These are phyloP conservation scores for Ditula angustiorana DNA, from an alignment of 2,888 invertebrate species.

Conservation along the genomic window DNA sequence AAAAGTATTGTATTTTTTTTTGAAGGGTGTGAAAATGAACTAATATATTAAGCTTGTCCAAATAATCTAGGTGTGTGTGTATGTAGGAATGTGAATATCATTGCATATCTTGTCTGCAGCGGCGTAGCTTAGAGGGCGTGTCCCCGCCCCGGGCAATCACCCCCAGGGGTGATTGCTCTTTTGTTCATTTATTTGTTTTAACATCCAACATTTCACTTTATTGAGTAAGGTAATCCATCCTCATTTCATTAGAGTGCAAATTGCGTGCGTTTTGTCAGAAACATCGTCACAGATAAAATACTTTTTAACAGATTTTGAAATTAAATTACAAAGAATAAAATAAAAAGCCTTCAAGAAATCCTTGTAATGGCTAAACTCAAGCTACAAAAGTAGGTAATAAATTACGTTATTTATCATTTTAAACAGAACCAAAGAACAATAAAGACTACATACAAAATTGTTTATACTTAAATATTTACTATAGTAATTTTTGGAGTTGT, in stretches of 20 bases:
- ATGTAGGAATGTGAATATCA: constrained; percentile 46
- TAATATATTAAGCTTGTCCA: constrained; percentile 46
- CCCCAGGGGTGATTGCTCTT: not conserved
- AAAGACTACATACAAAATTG: too few species aligned
- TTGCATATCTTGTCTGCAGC: constrained; percentile 42
- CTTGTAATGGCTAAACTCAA: too few species aligned
- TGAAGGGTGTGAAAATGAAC: constrained; percentile 49
- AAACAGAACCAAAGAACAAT: too few species aligned
- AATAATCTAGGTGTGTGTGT: constrained; percentile 48
- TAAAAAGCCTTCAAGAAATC: too few species aligned
- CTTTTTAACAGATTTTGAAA: too few species aligned
- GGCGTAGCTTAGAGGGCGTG: constrained; percentile 1
- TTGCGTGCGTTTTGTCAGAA: too few species aligned
- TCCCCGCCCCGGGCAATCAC: not conserved
- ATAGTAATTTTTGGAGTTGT: too few species aligned
- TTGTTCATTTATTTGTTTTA: not conserved
- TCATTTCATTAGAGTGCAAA: not conserved
- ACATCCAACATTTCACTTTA: not conserved
- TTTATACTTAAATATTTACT: too few species aligned
- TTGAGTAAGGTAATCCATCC: not conserved
- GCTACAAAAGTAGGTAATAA: too few species aligned
- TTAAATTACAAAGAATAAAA: too few species aligned
- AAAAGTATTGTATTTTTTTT: constrained; percentile 9
- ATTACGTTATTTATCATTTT: too few species aligned
- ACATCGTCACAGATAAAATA: too few species aligned